Conservation (phyloP, 30 jellyfish, hydroid and myxozoan species). For the Haliclystus octoradiatus region DNA sequence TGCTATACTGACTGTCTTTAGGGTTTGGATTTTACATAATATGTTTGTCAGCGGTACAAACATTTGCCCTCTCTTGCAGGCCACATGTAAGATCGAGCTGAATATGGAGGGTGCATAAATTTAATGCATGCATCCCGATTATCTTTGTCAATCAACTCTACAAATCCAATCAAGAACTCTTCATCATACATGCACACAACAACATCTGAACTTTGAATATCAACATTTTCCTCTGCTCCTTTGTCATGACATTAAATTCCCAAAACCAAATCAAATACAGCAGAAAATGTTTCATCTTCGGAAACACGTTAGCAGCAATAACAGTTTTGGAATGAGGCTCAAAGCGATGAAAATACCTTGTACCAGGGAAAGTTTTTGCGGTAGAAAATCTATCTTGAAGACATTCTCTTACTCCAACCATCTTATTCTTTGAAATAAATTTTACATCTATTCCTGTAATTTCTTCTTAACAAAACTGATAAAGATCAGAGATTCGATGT, state of each 20-base stretch:
- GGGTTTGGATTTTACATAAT: too few species aligned
- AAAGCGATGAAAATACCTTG: constrained; percentile 31
- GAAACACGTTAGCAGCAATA: constrained; percentile 21
- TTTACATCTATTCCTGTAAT: constrained; percentile 2
- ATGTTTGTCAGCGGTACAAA: too few species aligned
- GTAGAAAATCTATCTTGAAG: constrained; percentile 16
- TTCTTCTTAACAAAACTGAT: constrained; percentile 15
- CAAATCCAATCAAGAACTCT: too few species aligned
- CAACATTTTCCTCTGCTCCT: neutral
- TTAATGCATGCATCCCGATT: constrained; percentile 4
- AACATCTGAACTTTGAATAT: neutral
- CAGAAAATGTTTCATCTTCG: constrained; percentile 1
- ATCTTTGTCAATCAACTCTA: constrained; percentile 1
- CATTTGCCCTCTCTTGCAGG: too few species aligned
- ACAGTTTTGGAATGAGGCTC: constrained; percentile 9
- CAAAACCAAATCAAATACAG: neutral
- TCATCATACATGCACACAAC: constrained; percentile 3
- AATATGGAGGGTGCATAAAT: constrained; percentile 18
- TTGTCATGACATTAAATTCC: too few species aligned
- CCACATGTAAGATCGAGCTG: constrained; percentile 6
- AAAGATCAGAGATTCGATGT: too few species aligned
- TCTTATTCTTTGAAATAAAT: constrained; percentile 10
- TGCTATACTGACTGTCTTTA: too few species aligned
- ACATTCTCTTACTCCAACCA: constrained; percentile 10
- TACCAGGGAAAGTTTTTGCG: constrained; percentile 37